These are phyloP conservation scores for Volucella inanis DNA, from an alignment of 2,888 invertebrate genomes.

Conservation along the genomic window DNA sequence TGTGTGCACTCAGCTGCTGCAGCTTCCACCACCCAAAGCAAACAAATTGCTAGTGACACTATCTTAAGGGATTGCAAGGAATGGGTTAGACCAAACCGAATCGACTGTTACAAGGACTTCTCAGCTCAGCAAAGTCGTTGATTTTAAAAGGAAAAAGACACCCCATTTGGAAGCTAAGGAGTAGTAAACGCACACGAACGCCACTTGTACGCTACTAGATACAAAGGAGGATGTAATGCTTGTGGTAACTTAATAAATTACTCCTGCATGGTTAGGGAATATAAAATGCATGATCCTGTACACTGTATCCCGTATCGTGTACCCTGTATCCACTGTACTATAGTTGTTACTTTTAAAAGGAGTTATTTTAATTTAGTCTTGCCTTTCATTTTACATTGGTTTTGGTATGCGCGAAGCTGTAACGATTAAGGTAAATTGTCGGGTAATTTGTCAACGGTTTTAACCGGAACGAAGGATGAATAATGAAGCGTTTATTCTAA, in stretches of 20 bases:
- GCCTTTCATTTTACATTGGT: slow-evolving; percentile 3
- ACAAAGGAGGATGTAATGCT: slow-evolving; percentile 14
- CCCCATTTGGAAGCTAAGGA: slow-evolving; percentile 46
- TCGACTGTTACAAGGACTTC: slow-evolving; percentile 56
- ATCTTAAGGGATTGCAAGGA: slow-evolving; percentile 61
- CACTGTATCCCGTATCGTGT: not conserved
- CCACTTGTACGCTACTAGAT: not conserved
- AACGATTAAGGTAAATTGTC: slow-evolving; percentile 27
- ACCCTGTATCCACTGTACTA: too few species aligned
- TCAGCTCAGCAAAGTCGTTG: slow-evolving; percentile 31
- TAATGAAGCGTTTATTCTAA: too few species aligned
- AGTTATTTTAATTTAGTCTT: slow-evolving; percentile 18
- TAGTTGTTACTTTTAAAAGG: not conserved
- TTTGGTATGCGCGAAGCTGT: not conserved
- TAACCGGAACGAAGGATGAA: not conserved
- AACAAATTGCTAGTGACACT: slow-evolving; percentile 67
- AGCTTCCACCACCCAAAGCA: slow-evolving; percentile 33
- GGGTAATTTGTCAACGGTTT: slow-evolving; percentile 7
- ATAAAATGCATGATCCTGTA: slow-evolving; percentile 38
- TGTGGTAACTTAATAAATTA: slow-evolving; percentile 52
- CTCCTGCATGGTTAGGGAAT: slow-evolving; percentile 37
- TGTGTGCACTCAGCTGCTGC: slow-evolving; percentile 38
- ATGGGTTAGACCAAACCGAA: slow-evolving; percentile 38
- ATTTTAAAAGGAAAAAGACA: slow-evolving; percentile 54
- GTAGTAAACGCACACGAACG: slow-evolving; percentile 10